phyloP scores from a whole-genome alignment of 2,888 invertebrate species.

The Cheiracanthium punctorium region DNA sequence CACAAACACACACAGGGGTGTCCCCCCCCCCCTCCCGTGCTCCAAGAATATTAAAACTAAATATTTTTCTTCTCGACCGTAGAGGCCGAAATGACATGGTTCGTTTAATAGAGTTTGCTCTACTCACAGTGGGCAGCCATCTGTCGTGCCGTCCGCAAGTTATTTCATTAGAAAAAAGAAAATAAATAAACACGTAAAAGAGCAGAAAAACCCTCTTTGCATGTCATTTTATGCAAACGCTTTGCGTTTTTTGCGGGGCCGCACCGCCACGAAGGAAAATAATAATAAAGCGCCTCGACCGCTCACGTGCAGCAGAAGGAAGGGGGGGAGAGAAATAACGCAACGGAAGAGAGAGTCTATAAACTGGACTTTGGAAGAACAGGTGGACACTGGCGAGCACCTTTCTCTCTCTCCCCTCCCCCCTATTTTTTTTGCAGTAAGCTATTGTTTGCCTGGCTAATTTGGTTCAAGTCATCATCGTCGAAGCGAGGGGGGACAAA shows the following conservation, averaged over 20 bases:
- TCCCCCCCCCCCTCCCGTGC: not conserved
- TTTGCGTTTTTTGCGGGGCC: constrained; percentile 10
- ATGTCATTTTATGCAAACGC: constrained; percentile 37
- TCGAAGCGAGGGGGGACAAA: constrained; percentile 44
- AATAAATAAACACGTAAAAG: not conserved
- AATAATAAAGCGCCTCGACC: constrained; percentile 37
- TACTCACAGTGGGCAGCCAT: not conserved
- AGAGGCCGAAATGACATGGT: not conserved
- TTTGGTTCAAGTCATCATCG: constrained; percentile 68
- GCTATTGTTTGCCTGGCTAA: constrained; percentile 65
- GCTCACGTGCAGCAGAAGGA: not conserved
- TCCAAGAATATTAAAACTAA: not conserved
- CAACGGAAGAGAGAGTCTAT: constrained; percentile 11
- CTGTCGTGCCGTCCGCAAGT: not conserved
- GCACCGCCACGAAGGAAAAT: constrained; percentile 24
- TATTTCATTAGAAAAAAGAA: not conserved
- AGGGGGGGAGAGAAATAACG: too few species aligned
- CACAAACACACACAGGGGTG: too few species aligned
- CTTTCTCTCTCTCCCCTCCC: too few species aligned
- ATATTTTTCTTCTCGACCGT: not conserved
- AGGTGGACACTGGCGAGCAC: constrained; percentile 55
- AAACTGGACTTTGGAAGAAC: constrained; percentile 26
- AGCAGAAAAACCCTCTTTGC: constrained; percentile 2
- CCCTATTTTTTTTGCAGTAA: not conserved
- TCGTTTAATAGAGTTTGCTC: not conserved